Percentiles rank a stretch among this genome's conserved stretches.
phyloP scores from a whole-genome alignment of 2,797 vertebrate genomes.

The Chloroceryle amazona region DNA sequence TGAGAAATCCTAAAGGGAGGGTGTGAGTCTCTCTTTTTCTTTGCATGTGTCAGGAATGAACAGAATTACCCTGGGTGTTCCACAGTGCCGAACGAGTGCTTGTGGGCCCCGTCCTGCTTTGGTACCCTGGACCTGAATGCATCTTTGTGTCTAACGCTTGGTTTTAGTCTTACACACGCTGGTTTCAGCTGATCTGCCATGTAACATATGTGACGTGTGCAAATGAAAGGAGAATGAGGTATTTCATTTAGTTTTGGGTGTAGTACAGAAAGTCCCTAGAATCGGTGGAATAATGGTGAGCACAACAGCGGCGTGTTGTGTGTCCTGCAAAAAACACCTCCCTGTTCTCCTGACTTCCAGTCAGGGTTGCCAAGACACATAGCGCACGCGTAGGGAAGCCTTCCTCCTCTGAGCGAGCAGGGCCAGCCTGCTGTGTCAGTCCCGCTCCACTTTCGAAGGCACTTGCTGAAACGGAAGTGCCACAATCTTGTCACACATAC shows the following conservation, averaged over 20 bases:
- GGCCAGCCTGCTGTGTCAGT: background rate
- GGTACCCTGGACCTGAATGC: background rate
- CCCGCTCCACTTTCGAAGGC: background rate
- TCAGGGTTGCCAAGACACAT: background rate
- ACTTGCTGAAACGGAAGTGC: conserved; percentile 11
- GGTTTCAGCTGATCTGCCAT: too few species aligned
- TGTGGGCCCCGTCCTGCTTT: background rate
- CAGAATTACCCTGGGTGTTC: background rate
- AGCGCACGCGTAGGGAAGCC: background rate
- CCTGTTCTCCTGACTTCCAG: background rate
- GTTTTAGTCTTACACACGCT: background rate
- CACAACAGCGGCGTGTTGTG: background rate
- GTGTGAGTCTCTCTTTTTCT: background rate
- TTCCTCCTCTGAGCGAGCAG: background rate
- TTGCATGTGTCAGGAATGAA: background rate
- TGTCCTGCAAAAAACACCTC: background rate
- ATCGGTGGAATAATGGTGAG: background rate
- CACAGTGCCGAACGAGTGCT: background rate
- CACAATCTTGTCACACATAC: conserved; percentile 30
- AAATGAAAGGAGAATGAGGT: background rate
- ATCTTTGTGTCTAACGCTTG: accelerated
- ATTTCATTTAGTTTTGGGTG: background rate
- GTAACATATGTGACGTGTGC: too few species aligned
- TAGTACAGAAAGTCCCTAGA: background rate
- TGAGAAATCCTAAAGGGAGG: background rate